phyloP scores from a whole-genome alignment of 2,888 invertebrate species.

The Xestia rhomboidea region DNA sequence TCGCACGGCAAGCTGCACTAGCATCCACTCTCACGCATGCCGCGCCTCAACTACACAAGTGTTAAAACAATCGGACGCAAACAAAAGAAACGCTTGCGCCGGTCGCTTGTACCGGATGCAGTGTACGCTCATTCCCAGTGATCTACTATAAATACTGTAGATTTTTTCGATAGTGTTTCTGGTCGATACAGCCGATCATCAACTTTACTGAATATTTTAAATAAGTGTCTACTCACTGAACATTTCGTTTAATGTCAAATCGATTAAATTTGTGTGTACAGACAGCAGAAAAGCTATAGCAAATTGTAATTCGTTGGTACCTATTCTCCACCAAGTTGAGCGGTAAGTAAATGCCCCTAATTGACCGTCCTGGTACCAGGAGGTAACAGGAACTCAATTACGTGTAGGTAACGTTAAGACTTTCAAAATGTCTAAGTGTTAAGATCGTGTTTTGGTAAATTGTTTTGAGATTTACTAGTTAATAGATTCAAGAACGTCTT shows the following conservation, averaged over 20 bases:
- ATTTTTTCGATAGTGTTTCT: conserved; percentile 13
- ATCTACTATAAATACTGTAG: conserved; percentile 11
- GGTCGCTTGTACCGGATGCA: conserved; percentile 20
- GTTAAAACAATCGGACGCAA: conserved; percentile 29
- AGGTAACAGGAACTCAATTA: conserved; percentile 23
- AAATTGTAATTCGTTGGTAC: neutral
- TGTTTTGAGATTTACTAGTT: conserved; percentile 28
- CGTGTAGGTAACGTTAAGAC: conserved; percentile 2
- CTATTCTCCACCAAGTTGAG: neutral
- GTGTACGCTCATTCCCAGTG: conserved; percentile 37
- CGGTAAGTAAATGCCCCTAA: conserved; percentile 4
- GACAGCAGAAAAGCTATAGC: neutral
- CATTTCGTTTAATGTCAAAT: neutral
- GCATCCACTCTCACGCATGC: conserved; percentile 21
- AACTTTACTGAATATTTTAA: conserved; percentile 4
- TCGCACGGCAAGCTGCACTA: conserved; percentile 54
- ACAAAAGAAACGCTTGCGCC: conserved; percentile 29
- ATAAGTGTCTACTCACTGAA: neutral
- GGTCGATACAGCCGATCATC: neutral
- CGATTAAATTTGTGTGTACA: neutral
- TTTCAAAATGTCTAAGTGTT: conserved; percentile 27
- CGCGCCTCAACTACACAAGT: conserved; percentile 11
- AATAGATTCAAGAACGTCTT: conserved; percentile 9
- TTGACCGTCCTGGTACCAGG: neutral
- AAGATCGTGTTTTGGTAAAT: conserved; percentile 18